phyloP scores from a whole-genome alignment of 2,113 vertebrate species.

The Eurypyga helias region DNA sequence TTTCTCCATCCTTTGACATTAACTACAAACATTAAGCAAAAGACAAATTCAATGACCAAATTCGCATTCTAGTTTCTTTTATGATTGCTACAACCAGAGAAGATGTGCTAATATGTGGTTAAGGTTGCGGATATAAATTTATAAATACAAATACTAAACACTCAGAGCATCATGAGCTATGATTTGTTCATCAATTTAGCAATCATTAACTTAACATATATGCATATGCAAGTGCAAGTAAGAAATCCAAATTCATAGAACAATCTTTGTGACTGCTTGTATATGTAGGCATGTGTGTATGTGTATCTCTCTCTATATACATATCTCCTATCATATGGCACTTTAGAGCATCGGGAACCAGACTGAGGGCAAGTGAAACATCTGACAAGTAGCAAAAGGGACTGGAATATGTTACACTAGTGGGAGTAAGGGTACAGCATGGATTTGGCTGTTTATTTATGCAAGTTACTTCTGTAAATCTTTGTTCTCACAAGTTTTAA shows the following conservation, averaged over 20 bases:
- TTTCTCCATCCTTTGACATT: conserved; percentile 39
- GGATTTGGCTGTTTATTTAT: neutral
- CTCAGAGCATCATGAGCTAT: neutral
- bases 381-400: neutral
- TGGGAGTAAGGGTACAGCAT: neutral
- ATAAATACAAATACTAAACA: neutral
- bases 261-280: neutral
- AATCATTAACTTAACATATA: neutral
- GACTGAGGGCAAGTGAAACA: neutral
- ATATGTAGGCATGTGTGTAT: neutral
- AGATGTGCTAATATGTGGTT: neutral
- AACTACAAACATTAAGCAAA: conserved; percentile 46
- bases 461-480: neutral
- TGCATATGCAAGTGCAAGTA: neutral
- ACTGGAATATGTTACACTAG: neutral
- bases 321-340: neutral
- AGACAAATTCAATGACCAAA: conserved; percentile 36
- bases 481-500: neutral
- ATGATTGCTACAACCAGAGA: neutral
- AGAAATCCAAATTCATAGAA: neutral
- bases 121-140: neutral
- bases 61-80: neutral
- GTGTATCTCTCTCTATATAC: neutral
- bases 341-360: neutral
- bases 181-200: neutral